phyloP scores from a whole-genome alignment of 2,888 invertebrate genomes.

The Teinopalpus imperialis region DNA sequence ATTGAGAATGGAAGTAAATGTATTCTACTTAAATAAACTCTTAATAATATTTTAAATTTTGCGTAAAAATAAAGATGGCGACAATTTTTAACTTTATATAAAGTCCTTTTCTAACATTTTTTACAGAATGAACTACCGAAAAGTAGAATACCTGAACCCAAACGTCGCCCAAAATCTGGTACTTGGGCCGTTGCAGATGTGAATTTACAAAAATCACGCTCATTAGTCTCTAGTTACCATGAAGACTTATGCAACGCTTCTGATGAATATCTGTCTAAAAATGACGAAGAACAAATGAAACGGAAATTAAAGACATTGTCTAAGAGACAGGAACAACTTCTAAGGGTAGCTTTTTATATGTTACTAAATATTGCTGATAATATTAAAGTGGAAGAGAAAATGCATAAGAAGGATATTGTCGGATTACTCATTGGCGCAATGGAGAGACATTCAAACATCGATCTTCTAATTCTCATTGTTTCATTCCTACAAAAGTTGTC shows the following conservation, averaged over 20 bases:
- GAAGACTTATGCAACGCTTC: conserved; percentile 82
- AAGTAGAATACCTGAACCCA: conserved; percentile 87
- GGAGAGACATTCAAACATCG: conserved; percentile 92
- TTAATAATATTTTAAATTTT: no score
- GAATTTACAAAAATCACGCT: conserved; percentile 79
- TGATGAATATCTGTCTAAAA: conserved; percentile 72
- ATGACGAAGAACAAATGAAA: conserved; percentile 89
- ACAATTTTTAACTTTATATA: no score
- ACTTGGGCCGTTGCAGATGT: conserved; percentile 84
- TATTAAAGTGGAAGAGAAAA: conserved; percentile 97
- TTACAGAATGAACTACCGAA: conserved; percentile 84
- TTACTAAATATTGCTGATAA: conserved; percentile 97
- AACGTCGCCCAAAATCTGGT: conserved; percentile 88
- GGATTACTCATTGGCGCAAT: conserved; percentile 93
- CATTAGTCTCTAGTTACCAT: conserved; percentile 86
- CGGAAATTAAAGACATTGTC: conserved; percentile 91
- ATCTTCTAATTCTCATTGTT: conserved; percentile 93
- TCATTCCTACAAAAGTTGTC: conserved; percentile 98
- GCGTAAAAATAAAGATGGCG: no score
- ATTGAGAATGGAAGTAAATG: no score
- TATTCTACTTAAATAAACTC: no score
- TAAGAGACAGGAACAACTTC: conserved; percentile 95
- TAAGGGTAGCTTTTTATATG: conserved; percentile 95
- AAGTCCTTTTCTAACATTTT: no score
- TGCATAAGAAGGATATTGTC: conserved; percentile 96